Percentiles rank a stretch among this genome's conserved stretches.
Evolutionary conservation across 2,888 invertebrate species (phyloP).

Genomic region (Nemapogon koenigi): DNA sequence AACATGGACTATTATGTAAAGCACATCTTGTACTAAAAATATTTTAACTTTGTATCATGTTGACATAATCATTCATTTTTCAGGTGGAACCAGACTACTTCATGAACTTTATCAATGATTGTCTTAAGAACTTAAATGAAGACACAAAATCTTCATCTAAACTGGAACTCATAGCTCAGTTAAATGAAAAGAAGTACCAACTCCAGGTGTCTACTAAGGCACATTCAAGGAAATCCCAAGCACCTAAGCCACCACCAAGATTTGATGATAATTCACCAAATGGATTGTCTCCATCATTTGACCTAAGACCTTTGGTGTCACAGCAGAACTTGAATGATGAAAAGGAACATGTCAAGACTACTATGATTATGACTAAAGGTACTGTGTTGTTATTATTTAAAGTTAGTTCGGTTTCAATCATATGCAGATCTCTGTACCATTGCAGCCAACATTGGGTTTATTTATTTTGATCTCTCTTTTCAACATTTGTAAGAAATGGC

Average conservation of each 20-base stretch:
- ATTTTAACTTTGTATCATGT: no score
- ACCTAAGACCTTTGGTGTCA: conserved; percentile 50
- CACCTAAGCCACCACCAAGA: conserved; percentile 47
- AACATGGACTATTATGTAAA: no score
- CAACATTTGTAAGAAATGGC: no score
- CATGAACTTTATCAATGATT: conserved; percentile 74
- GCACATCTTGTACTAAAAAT: no score
- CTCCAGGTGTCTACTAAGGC: conserved; percentile 49
- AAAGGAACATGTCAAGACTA: conserved; percentile 24
- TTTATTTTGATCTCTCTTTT: no score
- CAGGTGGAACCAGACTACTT: conserved; percentile 76
- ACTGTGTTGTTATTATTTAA: neutral
- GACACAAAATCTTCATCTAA: conserved; percentile 42
- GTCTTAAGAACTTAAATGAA: conserved; percentile 66
- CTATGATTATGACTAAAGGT: neutral
- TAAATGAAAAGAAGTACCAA: conserved; percentile 71
- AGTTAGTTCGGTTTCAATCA: no score
- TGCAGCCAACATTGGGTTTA: no score
- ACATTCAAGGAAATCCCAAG: conserved; percentile 38
- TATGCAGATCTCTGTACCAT: no score
- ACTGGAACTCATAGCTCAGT: conserved; percentile 67
- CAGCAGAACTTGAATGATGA: conserved; percentile 52
- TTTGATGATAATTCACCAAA: conserved; percentile 52
- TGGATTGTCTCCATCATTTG: conserved; percentile 55
- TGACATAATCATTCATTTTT: no score